These are phyloP conservation scores for Eupithecia subfuscata DNA, from an alignment of 2,888 invertebrate species.

Conservation along the genomic window DNA sequence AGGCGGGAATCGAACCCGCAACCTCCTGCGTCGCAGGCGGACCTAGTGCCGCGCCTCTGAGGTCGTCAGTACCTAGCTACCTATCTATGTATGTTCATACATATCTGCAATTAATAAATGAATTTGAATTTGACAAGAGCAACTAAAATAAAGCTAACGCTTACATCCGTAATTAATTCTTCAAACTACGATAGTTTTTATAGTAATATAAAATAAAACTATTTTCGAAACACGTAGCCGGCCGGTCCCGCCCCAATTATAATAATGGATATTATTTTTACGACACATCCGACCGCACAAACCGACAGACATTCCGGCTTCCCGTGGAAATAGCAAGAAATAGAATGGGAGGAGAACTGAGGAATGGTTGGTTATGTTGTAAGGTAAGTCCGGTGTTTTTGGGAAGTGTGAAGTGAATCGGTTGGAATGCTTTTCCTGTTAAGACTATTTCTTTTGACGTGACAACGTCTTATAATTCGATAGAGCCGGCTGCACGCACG, in stretches of 20 bases:
- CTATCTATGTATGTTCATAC: too few relatives aligned
- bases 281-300: slow-evolving; percentile 56
- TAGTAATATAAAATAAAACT: slow-evolving; percentile 49
- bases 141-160: slow-evolving; percentile 48
- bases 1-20: too few relatives aligned
- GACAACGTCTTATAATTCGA: too few relatives aligned
- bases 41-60: too few relatives aligned
- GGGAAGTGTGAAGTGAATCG: slow-evolving; percentile 29
- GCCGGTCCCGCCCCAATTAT: slow-evolving; percentile 65
- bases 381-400: background rate
- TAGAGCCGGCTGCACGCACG: too few relatives aligned
- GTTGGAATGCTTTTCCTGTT: background rate
- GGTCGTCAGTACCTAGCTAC: too few relatives aligned
- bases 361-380: slow-evolving; percentile 44
- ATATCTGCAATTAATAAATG: too few relatives aligned
- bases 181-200: too few relatives aligned
- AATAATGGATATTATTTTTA: slow-evolving; percentile 78
- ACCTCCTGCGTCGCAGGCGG: too few relatives aligned
- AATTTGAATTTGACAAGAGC: too few relatives aligned
- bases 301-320: slow-evolving; percentile 56
- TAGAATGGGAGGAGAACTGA: slow-evolving; percentile 40
- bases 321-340: slow-evolving; percentile 60
- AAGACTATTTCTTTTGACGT: too few relatives aligned
- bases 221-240: slow-evolving; percentile 57
- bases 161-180: too few relatives aligned